These are phyloP conservation scores for Taenioides sp. DNA, from an alignment of 2,797 vertebrate genomes.

Conservation along the genomic window DNA sequence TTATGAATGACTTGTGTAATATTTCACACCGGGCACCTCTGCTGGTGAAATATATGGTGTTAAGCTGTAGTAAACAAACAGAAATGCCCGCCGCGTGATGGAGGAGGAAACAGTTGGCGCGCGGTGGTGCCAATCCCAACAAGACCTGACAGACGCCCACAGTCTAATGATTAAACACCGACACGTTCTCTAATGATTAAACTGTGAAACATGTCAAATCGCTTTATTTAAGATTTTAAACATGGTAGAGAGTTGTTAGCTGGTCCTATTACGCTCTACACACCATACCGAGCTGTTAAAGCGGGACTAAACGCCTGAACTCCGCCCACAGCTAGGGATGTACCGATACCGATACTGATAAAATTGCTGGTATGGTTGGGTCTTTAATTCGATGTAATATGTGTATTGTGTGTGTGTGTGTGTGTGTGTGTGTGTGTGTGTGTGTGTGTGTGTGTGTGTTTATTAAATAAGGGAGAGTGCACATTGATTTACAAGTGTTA, in stretches of 20 bases:
- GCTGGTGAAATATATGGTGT: constrained; percentile 13
- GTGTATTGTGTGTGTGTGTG: no score
- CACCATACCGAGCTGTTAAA: no score
- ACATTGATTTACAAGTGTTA: no score
- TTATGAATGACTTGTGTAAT: constrained; percentile 9
- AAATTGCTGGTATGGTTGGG: no score
- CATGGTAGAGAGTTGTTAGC: neutral
- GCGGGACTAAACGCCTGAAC: no score
- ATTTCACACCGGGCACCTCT: neutral
- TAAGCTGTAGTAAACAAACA: constrained; percentile 15
- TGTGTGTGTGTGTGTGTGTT: no score
- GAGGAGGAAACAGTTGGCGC: constrained; percentile 1
- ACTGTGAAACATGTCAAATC: neutral
- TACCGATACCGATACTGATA: no score
- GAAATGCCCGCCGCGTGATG: neutral
- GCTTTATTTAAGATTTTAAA: neutral
- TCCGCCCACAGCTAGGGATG: no score
- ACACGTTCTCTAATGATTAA: neutral
- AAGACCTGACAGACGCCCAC: neutral
- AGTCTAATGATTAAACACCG: neutral
- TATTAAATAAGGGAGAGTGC: no score
- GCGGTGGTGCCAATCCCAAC: neutral
- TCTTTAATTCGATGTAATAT: no score
- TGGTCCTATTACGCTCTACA: no score
- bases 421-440: no score